phyloP scores from a whole-genome alignment of 1,140 invertebrate genomes.

The Lamellibrachia luymesi region DNA sequence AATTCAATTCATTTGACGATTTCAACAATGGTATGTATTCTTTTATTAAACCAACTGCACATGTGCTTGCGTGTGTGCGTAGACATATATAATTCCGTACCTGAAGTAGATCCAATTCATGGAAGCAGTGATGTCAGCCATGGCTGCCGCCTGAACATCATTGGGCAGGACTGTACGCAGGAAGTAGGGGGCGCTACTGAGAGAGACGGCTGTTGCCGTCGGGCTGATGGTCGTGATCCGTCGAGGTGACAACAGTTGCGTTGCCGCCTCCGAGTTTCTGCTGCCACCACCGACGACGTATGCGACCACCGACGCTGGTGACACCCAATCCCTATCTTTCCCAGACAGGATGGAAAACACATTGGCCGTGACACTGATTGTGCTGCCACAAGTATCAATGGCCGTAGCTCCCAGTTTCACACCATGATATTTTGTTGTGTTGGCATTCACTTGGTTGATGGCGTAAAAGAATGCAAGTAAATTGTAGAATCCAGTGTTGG shows the following conservation, averaged over 20 bases:
- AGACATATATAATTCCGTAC: constrained; percentile 45
- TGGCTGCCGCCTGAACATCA: constrained; percentile 72
- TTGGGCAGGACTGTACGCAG: constrained; percentile 77
- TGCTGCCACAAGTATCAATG: constrained; percentile 11
- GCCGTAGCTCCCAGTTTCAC: background rate
- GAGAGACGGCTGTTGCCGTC: constrained; percentile 71
- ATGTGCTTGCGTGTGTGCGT: background rate
- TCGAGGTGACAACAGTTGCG: constrained; percentile 32
- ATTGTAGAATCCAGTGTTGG: constrained; percentile 37
- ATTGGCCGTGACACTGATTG: background rate
- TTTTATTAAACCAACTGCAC: background rate
- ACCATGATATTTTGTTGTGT: background rate
- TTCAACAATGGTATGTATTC: no score
- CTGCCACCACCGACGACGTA: constrained; percentile 38
- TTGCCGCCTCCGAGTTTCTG: constrained; percentile 36
- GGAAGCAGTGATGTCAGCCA: constrained; percentile 68
- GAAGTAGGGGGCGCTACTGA: constrained; percentile 75
- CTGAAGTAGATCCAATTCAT: constrained; percentile 81
- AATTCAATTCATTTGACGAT: no score
- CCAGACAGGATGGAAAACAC: background rate
- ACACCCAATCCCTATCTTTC: background rate
- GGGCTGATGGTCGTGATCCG: constrained; percentile 65
- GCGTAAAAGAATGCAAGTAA: constrained; percentile 43
- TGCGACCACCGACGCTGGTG: constrained; percentile 42
- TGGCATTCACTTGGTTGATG: constrained; percentile 22